Base-by-base conservation (phyloP, 2,113 vertebrate species). In the Tetraodon nigroviridis region DNA sequence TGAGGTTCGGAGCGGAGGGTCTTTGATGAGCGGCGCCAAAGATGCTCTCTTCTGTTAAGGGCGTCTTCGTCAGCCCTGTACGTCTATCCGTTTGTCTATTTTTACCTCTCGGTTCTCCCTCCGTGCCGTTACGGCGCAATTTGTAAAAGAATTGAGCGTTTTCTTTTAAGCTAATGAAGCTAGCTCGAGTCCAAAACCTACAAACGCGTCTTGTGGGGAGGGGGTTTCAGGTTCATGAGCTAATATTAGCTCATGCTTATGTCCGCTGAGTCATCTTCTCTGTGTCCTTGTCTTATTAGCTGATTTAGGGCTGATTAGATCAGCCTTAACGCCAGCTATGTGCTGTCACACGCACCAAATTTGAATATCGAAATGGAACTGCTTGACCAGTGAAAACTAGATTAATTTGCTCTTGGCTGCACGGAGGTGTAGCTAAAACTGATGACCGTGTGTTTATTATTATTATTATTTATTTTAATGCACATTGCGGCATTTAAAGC, bases 191-290 rank as follows among this genome's bases (percentile, higher is more conserved):
- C 75, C 48, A 57, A 78, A 69, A 57, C 57, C 48, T 75, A 64
- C 74, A 58, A 75, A 73, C 58, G n/a, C 18, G 4, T 15, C 50
- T 56, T 16, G 56, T 57, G n/a, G n/a, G n/a, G n/a, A n/a, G n/a
- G n/a, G n/a, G n/a, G n/a, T n/a, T n/a, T n/a, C n/a, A n/a, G n/a
- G n/a, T n/a, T n/a, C n/a, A n/a, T n/a, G n/a, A n/a, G 83, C 86
- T 89, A 84, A 87, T 84, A 85, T 84, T 84, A 82, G 80, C 84
- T 84, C 63, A 18, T 62, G 81, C 84, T 89, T 85, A 72, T 79
- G 84, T 90, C 78, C 81, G 88, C 89, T 90, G 89, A 90, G 86
- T 89, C 88, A 87, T 86, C 86, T 86, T 75, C 79, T 87, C 82
- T 69, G 76, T 88, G 87, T 86, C 86, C 89, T 89, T 87, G 81